These are phyloP conservation scores for Drosophila sturtevanti DNA, from an alignment of 1,140 invertebrate genomes.

Conservation along the genomic window DNA sequence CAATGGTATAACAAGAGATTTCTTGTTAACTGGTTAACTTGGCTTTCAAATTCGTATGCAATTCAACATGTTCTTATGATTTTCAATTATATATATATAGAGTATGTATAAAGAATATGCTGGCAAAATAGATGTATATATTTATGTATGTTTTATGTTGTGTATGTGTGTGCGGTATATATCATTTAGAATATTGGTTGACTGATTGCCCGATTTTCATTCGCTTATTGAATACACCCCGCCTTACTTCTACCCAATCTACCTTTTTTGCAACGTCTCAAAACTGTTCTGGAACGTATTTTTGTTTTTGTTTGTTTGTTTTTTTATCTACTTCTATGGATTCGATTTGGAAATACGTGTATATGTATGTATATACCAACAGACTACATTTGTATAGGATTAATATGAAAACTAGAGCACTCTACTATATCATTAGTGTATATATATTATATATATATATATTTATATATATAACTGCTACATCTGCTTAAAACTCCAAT, in stretches of 20 bases:
- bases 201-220: constrained; percentile 67
- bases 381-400: constrained; percentile 55
- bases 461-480: constrained; percentile 37
- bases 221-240: constrained; percentile 54
- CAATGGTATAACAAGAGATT: constrained; percentile 4
- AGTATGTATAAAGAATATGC: constrained; percentile 54
- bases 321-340: constrained; percentile 36
- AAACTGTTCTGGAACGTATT: constrained; percentile 46
- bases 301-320: constrained; percentile 10
- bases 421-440: constrained; percentile 44
- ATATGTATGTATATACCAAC: constrained; percentile 58
- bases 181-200: constrained; percentile 59
- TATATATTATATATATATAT: constrained; percentile 45
- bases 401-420: constrained; percentile 69
- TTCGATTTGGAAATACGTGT: constrained; percentile 46
- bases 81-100: constrained; percentile 37
- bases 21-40: constrained; percentile 61
- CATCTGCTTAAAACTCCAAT: constrained; percentile 67
- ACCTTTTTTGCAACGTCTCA: constrained; percentile 17
- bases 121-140: constrained; percentile 65
- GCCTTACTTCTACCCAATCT: constrained; percentile 17
- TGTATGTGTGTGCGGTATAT: constrained; percentile 25
- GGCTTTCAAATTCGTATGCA: constrained; percentile 67
- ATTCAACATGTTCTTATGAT: constrained; percentile 41
- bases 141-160: constrained; percentile 32